Conservation (phyloP, 2,888 invertebrate species). For the Zaprionus lineosus region DNA sequence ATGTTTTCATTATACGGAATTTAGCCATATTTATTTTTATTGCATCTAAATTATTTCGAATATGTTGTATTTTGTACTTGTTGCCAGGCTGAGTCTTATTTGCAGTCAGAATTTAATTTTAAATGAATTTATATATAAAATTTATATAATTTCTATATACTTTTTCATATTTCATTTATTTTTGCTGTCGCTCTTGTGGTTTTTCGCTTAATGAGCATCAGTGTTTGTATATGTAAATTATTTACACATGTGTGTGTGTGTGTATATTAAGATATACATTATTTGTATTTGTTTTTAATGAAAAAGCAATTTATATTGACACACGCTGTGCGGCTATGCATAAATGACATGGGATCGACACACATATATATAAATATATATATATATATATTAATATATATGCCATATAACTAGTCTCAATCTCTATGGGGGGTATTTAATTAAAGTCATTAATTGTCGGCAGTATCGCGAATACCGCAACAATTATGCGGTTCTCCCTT, state of each 20-base stretch:
- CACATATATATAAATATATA: background rate
- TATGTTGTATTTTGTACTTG: too few species aligned
- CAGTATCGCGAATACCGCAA: conserved; percentile 11
- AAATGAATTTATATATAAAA: too few species aligned
- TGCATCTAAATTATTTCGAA: too few species aligned
- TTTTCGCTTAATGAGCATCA: too few species aligned
- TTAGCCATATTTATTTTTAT: too few species aligned
- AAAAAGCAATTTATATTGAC: conserved; percentile 8
- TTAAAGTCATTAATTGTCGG: conserved; percentile 31
- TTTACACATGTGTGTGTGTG: background rate
- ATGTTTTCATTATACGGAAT: too few species aligned
- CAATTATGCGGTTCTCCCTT: conserved; percentile 17
- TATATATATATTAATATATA: background rate
- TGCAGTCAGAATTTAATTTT: too few species aligned
- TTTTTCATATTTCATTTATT: too few species aligned
- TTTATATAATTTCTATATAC: too few species aligned
- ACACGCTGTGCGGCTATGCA: conserved; percentile 3
- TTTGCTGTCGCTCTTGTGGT: too few species aligned
- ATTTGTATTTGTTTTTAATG: conserved; percentile 4
- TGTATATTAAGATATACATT: background rate
- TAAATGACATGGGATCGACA: background rate
- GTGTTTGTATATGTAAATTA: background rate
- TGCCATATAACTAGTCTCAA: conserved; percentile 9
- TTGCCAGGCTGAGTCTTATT: too few species aligned
- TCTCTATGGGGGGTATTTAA: conserved; percentile 4